Conservation (phyloP, 1,140 invertebrate species). For the Cydia splendana region DNA sequence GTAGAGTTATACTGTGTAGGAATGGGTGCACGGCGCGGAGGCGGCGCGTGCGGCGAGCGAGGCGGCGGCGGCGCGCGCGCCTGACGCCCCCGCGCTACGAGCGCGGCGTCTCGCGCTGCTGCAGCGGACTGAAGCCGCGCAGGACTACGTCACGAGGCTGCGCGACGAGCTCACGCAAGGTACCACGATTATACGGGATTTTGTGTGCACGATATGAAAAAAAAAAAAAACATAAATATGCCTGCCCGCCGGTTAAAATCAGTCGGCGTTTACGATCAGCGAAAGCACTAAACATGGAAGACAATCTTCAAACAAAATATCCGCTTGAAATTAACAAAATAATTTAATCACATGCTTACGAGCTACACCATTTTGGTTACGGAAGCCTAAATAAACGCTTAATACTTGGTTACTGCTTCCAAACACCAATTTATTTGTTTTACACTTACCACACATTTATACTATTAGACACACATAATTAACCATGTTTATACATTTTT, state of each 20-base stretch:
- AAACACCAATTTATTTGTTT: no score
- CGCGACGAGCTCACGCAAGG: slow-evolving; percentile 40
- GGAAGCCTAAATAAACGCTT: no score
- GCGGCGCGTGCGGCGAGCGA: slow-evolving; percentile 46
- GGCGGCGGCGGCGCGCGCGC: slow-evolving; percentile 40
- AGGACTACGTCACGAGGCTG: slow-evolving; percentile 33
- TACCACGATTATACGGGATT: background rate
- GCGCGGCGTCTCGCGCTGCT: slow-evolving; percentile 36
- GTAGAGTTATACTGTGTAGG: slow-evolving; percentile 37
- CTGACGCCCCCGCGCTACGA: slow-evolving; percentile 19
- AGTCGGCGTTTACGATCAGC: no score
- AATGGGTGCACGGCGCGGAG: slow-evolving; percentile 40
- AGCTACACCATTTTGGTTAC: no score
- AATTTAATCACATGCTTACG: no score
- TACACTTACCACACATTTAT: no score
- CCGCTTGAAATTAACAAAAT: no score
- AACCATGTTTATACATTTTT: no score
- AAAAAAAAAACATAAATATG: background rate
- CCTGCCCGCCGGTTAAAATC: background rate
- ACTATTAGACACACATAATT: no score
- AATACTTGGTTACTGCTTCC: no score
- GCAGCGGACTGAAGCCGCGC: background rate
- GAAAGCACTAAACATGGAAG: no score
- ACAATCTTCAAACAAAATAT: no score
- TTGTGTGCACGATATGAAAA: background rate